Percentiles rank a stretch among this genome's conserved stretches.
phyloP scores from a whole-genome alignment of 2,797 vertebrate genomes.

The Notamacropus eugenii region DNA sequence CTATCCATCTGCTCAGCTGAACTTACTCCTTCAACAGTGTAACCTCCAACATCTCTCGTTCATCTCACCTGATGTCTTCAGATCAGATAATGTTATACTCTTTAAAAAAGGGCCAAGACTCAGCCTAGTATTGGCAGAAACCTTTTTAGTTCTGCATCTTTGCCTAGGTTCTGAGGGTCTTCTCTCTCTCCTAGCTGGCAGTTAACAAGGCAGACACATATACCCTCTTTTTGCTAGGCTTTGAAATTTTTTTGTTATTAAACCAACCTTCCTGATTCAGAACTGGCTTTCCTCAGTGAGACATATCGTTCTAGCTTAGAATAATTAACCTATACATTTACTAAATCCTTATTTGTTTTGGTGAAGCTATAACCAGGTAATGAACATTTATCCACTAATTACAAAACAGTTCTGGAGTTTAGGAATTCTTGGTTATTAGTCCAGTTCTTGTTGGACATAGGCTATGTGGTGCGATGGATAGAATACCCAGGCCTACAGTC shows the following conservation, averaged over 20 bases:
- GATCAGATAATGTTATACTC: neutral
- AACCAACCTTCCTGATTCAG: neutral
- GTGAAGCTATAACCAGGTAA: neutral
- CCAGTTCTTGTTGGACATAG: neutral
- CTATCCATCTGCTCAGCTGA: neutral
- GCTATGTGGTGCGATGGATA: neutral
- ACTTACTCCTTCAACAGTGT: neutral
- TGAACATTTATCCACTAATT: neutral
- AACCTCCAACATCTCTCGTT: neutral
- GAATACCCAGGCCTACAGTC: neutral
- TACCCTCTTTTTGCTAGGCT: neutral
- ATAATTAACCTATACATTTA: neutral
- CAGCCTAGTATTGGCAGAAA: neutral
- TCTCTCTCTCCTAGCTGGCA: neutral
- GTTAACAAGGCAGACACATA: neutral
- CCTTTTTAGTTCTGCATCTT: neutral
- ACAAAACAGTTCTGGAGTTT: neutral
- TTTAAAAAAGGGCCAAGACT: neutral
- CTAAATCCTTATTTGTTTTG: neutral
- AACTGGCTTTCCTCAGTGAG: neutral
- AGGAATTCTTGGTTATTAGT: neutral
- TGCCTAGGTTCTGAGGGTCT: neutral
- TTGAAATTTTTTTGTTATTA: no score
- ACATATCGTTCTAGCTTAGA: neutral
- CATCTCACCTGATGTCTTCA: neutral